Evolutionary conservation across 1,140 invertebrate species (phyloP).

Genomic region (Pemphigus obesinymphae): DNA sequence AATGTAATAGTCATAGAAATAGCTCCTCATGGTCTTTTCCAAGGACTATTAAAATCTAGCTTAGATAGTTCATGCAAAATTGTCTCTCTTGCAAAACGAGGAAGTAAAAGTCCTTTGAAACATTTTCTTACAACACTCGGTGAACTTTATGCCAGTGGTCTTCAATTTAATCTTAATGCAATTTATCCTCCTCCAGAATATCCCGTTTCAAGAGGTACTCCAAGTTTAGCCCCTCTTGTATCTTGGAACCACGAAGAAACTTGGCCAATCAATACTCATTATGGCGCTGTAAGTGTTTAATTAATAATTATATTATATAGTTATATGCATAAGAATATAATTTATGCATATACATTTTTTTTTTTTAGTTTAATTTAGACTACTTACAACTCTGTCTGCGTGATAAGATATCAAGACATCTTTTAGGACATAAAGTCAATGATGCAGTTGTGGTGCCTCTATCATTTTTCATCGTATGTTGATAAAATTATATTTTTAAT

Average conservation of each 20-base stretch:
- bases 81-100: constrained; percentile 59
- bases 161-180: constrained; percentile 46
- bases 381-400: constrained; percentile 3
- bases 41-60: constrained; percentile 58
- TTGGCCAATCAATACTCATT: constrained; percentile 35
- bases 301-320: not conserved
- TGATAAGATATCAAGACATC: constrained; percentile 32
- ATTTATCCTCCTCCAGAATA: constrained; percentile 42
- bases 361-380: constrained; percentile 5
- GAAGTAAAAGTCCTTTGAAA: constrained; percentile 52
- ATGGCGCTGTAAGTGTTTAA: not conserved
- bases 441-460: constrained; percentile 20
- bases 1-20: constrained; percentile 61
- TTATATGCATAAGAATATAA: too few relatives aligned
- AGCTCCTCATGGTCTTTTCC: constrained; percentile 59
- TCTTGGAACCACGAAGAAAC: constrained; percentile 43
- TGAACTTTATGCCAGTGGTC: constrained; percentile 47
- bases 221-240: constrained; percentile 39
- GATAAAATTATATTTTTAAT: not conserved
- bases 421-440: constrained; percentile 35
- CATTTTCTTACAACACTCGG: constrained; percentile 56
- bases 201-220: constrained; percentile 41
- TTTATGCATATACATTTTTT: not conserved
- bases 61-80: constrained; percentile 54
- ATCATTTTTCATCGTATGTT: constrained; percentile 31